Evolutionary conservation across 2,888 invertebrate species (phyloP), one percentile per base, ranked within the genome.

Genomic region (Drosophila meridionalis): DNA sequence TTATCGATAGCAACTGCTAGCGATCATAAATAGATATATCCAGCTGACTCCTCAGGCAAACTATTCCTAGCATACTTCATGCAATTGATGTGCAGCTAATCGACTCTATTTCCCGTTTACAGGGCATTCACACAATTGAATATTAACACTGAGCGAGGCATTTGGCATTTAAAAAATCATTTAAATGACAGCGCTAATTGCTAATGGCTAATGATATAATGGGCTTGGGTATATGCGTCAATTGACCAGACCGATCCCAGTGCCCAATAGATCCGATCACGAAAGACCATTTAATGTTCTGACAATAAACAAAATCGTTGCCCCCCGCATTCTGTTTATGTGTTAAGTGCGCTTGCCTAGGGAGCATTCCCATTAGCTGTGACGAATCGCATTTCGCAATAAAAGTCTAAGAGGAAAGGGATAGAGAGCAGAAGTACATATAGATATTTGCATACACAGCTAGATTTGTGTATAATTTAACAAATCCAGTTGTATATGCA

Each of bases 161-260:
- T 42, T 76, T 71, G 76, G 77, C 64, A 55, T 71, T 78, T 58
- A 50, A 66, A 63, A 70, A 69, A 82, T 69, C 69, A 75, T 70
- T 82, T 75, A 67, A 87, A 79, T 82, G 79, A 75, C 68, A 57
- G 82, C 71, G 85, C 72, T 82, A 82, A 82, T 82, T 82, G 79
- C 87, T 50, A 64, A 71, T 62, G 58, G 61, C 64, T 50, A 52
- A 56, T 64, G 61, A 57, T 45, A 48, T 40, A 83, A 73, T 73
- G 73, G 64, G 63, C 61, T 45, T 34, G n/a, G 47, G 45, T 70
- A 53, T 57, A 70, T 79, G 70, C 80, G 79, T 71, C 80, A 71
- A 80, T 66, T 64, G 61, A 62, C 34, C 79, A 65, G 50, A 38
- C 26, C 36, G 30, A 61, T 64, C 9, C 64, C 57, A 20, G 14